These are phyloP conservation scores for Brevimyrus niger DNA, from an alignment of 2,113 vertebrate genomes.

Conservation along the genomic window DNA sequence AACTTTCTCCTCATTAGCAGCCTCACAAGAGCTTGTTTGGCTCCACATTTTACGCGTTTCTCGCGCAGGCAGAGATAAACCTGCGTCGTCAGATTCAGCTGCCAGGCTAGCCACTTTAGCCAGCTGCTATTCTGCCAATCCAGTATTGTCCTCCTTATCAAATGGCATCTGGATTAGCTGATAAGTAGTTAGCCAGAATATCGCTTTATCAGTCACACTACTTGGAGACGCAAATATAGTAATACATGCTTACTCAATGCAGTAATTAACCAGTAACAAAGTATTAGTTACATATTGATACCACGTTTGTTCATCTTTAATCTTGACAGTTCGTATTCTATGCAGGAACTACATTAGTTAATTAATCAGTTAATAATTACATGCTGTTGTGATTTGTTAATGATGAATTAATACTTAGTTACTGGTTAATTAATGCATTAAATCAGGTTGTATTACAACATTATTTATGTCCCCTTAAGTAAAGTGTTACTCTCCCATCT, in stretches of 20 bases:
- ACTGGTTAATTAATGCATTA: neutral
- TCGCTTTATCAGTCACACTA: neutral
- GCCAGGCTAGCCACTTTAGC: neutral
- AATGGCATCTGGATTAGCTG: neutral
- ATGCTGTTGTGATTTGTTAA: neutral
- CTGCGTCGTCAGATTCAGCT: neutral
- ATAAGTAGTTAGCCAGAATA: constrained; percentile 20
- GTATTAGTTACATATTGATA: neutral
- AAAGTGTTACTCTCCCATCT: constrained; percentile 30
- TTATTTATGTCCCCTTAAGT: neutral
- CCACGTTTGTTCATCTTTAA: neutral
- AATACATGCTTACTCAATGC: neutral
- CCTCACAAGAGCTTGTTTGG: neutral
- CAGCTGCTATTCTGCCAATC: neutral
- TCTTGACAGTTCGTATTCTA: neutral
- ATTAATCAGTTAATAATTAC: neutral
- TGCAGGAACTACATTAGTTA: neutral
- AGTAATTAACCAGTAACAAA: neutral
- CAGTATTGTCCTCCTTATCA: neutral
- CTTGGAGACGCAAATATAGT: neutral
- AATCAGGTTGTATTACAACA: neutral
- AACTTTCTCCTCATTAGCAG: neutral
- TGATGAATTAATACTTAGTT: neutral
- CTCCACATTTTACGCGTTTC: neutral
- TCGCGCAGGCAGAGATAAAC: neutral